These are phyloP conservation scores for Pseudoatta argentina DNA, from an alignment of 1,140 invertebrate species.

Conservation along the genomic window DNA sequence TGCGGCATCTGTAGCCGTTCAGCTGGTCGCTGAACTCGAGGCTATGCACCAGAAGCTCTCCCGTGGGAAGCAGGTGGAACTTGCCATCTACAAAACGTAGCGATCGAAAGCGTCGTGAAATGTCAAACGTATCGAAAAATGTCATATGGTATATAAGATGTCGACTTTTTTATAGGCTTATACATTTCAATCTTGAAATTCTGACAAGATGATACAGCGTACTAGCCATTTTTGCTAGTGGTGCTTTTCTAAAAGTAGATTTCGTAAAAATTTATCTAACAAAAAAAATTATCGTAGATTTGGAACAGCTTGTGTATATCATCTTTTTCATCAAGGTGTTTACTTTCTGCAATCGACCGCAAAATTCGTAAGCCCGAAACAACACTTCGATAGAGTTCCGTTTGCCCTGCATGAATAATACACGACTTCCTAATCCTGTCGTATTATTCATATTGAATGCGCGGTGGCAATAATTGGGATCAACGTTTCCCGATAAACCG, in stretches of 20 bases:
- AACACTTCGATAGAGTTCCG: background rate
- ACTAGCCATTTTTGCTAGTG: background rate
- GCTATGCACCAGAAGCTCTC: slow-evolving; percentile 92
- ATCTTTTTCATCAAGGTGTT: background rate
- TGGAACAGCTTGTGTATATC: background rate
- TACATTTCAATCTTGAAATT: slow-evolving; percentile 19
- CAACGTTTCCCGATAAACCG: slow-evolving; percentile 69
- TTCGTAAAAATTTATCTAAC: background rate
- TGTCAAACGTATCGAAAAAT: slow-evolving; percentile 43
- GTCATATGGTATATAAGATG: background rate
- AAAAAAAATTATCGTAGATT: background rate
- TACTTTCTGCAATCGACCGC: background rate
- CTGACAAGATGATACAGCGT: background rate
- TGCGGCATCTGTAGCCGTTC: slow-evolving; percentile 91
- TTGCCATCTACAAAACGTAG: slow-evolving; percentile 89
- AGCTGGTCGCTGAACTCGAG: slow-evolving; percentile 92
- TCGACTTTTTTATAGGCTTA: background rate
- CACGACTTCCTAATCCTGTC: slow-evolving; percentile 57
- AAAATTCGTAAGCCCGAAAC: background rate
- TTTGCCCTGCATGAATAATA: slow-evolving; percentile 25
- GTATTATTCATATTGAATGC: slow-evolving; percentile 63
- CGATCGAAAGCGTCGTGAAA: slow-evolving; percentile 55
- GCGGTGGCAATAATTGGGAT: slow-evolving; percentile 55
- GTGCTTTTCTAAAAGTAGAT: background rate
- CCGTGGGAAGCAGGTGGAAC: slow-evolving; percentile 92